phyloP scores from a whole-genome alignment of 2,888 invertebrate species.

The Drosophila kokeensis region DNA sequence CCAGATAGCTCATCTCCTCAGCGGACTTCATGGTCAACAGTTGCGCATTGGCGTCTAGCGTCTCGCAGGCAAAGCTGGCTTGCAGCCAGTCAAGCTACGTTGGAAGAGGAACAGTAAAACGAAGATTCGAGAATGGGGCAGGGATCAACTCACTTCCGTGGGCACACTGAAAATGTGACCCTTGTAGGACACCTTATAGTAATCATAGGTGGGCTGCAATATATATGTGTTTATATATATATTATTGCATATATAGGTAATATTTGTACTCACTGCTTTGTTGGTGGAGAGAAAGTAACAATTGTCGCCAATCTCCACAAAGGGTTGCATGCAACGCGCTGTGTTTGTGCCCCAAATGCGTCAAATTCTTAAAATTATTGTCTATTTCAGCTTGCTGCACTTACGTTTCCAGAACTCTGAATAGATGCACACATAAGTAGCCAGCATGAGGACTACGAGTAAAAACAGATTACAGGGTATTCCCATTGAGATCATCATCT shows the following conservation, averaged over 20 bases:
- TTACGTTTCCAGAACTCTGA: constrained; percentile 46
- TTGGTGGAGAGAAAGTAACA: constrained; percentile 70
- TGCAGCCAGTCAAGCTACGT: constrained; percentile 61
- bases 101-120: background rate
- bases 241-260: background rate
- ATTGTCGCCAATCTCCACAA: constrained; percentile 55
- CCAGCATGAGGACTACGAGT: constrained; percentile 40
- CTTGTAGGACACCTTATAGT: constrained; percentile 63
- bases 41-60: constrained; percentile 44
- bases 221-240: background rate
- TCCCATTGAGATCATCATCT: constrained; percentile 10
- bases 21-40: constrained; percentile 45
- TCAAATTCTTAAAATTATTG: background rate
- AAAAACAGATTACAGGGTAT: constrained; percentile 35
- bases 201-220: constrained; percentile 56
- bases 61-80: constrained; percentile 63
- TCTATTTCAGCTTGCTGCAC: background rate
- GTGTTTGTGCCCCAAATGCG: background rate
- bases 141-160: constrained; percentile 42
- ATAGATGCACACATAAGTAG: constrained; percentile 48
- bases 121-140: background rate
- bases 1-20: constrained; percentile 48
- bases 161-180: constrained; percentile 57
- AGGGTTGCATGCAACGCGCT: constrained; percentile 59
- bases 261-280: constrained; percentile 46